Evolutionary conservation across 2,888 invertebrate genomes (phyloP).

Genomic region (Bombylius discolor): DNA sequence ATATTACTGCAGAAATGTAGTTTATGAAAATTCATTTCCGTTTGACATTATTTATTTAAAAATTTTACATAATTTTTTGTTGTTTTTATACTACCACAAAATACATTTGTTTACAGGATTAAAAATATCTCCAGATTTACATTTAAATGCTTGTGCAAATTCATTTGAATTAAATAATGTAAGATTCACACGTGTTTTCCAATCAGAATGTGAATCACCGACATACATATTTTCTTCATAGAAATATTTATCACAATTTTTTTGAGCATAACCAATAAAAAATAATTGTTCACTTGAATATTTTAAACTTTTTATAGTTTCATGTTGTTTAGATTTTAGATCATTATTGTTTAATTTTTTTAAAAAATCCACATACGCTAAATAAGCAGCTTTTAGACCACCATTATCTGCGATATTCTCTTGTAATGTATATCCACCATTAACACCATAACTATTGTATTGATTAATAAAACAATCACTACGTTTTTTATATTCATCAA

Average conservation of each 20-base stretch:
- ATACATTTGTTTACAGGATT: neutral
- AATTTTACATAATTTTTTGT: no score
- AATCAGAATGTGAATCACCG: no score
- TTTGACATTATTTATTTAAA: no score
- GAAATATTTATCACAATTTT: slow-evolving; percentile 14
- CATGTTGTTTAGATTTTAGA: slow-evolving; percentile 6
- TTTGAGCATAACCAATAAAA: slow-evolving; percentile 17
- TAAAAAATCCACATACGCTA: slow-evolving; percentile 15
- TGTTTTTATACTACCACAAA: neutral
- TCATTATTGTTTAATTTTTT: slow-evolving; percentile 4
- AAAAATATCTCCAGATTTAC: neutral
- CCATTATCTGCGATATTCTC: slow-evolving; percentile 19
- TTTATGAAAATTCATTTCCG: no score
- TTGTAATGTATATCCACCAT: slow-evolving; percentile 13
- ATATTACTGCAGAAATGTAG: no score
- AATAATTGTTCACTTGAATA: slow-evolving; percentile 16
- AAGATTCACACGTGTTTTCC: no score
- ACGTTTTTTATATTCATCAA: neutral
- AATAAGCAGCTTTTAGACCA: slow-evolving; percentile 16
- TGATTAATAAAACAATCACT: neutral
- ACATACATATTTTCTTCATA: no score
- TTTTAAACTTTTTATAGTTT: slow-evolving; percentile 14
- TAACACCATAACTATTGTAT: slow-evolving; percentile 7
- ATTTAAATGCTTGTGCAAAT: neutral
- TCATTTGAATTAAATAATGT: neutral